Conservation (phyloP, 2,113 vertebrate species). For the Cepphus grylle region DNA sequence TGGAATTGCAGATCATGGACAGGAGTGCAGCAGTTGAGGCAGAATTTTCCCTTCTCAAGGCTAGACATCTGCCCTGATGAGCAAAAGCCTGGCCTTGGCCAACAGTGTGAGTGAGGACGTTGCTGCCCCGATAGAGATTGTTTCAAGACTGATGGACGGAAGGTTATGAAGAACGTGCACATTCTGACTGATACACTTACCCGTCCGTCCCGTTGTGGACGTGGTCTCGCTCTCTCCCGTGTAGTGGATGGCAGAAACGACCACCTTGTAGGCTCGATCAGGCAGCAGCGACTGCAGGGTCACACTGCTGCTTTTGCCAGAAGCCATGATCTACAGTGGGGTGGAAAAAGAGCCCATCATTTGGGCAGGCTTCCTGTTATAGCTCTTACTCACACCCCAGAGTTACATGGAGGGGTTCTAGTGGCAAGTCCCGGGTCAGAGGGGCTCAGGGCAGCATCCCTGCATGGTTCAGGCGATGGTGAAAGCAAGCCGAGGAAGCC, state of each 20-base stretch:
- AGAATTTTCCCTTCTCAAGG: not conserved
- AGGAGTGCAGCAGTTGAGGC: fast-evolving
- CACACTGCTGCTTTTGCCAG: constrained; percentile 72
- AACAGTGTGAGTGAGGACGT: fast-evolving
- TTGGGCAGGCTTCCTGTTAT: fast-evolving
- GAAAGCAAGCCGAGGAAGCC: not conserved
- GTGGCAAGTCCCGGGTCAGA: fast-evolving
- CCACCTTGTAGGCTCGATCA: constrained; percentile 83
- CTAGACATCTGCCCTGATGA: not conserved
- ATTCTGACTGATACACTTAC: constrained; percentile 16
- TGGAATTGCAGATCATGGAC: not conserved
- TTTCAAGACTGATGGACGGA: fast-evolving
- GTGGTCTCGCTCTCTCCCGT: constrained; percentile 79
- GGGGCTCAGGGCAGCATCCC: not conserved
- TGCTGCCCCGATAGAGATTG: fast-evolving
- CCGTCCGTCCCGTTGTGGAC: constrained; percentile 77
- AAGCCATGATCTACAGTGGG: constrained; percentile 74
- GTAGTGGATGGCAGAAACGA: constrained; percentile 81
- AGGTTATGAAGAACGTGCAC: fast-evolving
- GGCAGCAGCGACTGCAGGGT: constrained; percentile 79
- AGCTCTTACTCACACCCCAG: not conserved
- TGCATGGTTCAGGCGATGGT: fast-evolving
- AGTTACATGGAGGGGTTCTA: not conserved
- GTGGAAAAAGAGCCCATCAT: not conserved
- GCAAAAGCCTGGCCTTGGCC: not conserved